These are phyloP conservation scores for Alauda arvensis DNA, from an alignment of 2,797 vertebrate species.

Conservation along the genomic window DNA sequence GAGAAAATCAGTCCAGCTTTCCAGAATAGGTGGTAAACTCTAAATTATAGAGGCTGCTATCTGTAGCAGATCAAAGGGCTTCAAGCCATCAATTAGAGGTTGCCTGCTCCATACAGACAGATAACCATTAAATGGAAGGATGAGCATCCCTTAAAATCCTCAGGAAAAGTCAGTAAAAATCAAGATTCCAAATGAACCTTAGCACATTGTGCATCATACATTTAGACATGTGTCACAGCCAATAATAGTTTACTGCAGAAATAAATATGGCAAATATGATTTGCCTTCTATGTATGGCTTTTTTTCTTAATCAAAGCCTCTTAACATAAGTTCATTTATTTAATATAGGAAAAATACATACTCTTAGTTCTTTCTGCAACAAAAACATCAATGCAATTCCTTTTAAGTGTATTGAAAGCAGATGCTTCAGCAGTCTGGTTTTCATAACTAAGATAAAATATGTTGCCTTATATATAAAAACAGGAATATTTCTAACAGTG, in stretches of 20 bases:
- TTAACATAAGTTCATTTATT: constrained; percentile 6
- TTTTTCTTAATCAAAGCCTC: neutral
- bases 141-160: neutral
- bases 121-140: neutral
- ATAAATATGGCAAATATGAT: neutral
- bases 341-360: neutral
- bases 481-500: neutral
- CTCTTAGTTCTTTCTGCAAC: neutral
- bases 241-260: neutral
- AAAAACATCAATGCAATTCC: constrained; percentile 1
- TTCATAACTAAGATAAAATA: constrained; percentile 4
- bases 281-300: neutral
- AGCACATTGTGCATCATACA: neutral
- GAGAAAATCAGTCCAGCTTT: neutral
- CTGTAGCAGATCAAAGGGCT: neutral
- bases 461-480: neutral
- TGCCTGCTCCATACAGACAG: neutral
- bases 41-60: neutral
- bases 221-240: neutral
- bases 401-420: constrained; percentile 26
- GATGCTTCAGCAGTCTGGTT: neutral
- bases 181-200: neutral
- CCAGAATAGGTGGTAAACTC: neutral
- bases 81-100: neutral
- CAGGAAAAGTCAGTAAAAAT: constrained; percentile 13